Percentiles rank a stretch among this genome's conserved stretches.
phyloP scores from a whole-genome alignment of 2,888 invertebrate genomes.

The Coenonympha arcania region DNA sequence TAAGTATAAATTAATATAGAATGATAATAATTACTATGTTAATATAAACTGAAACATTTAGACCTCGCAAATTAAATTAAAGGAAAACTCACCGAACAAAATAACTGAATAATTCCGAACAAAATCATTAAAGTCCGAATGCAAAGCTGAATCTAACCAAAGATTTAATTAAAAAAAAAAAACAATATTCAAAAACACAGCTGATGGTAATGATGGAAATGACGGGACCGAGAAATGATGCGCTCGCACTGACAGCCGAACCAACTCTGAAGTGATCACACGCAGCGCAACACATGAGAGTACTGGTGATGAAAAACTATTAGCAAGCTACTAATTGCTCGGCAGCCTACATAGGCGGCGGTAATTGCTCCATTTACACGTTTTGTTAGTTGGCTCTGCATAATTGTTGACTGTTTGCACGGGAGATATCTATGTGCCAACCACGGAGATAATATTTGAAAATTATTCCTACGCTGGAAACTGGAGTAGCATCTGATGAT shows the following conservation, averaged over 20 bases:
- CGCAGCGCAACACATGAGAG: constrained; percentile 50
- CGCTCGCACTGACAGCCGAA: constrained; percentile 54
- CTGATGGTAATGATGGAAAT: constrained; percentile 5
- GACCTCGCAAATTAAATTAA: background rate
- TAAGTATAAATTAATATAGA: too few species aligned
- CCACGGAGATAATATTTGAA: constrained; percentile 49
- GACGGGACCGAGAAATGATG: constrained; percentile 34
- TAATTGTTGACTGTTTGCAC: constrained; percentile 67
- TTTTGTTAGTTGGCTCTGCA: constrained; percentile 67
- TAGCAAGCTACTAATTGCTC: constrained; percentile 70
- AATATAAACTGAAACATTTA: too few species aligned
- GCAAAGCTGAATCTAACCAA: background rate
- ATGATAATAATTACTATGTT: too few species aligned
- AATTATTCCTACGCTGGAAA: constrained; percentile 35
- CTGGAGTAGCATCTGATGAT: constrained; percentile 28
- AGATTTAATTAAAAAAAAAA: background rate
- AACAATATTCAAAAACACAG: background rate
- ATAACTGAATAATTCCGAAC: background rate
- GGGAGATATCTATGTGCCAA: constrained; percentile 55
- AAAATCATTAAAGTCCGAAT: background rate
- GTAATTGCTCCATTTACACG: constrained; percentile 74
- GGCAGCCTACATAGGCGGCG: constrained; percentile 68
- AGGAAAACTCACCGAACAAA: background rate
- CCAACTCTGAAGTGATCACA: constrained; percentile 56
- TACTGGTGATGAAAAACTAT: constrained; percentile 71